Base-by-base conservation (phyloP, 2,797 vertebrate species). In the Gymnoscopelus braueri region DNA sequence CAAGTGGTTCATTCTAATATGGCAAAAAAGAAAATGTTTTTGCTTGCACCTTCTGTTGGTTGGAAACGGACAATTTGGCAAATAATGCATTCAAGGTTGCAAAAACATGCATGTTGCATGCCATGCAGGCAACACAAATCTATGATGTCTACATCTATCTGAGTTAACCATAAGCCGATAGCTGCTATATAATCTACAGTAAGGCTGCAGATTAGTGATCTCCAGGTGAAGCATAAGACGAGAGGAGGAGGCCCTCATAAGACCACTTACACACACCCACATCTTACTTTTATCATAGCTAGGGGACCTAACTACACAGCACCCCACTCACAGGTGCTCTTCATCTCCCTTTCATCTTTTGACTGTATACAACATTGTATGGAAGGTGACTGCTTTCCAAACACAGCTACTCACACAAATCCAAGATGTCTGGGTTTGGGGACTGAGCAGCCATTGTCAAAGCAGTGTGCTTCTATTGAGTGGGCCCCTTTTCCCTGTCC, bases 341-440 rank as follows among this genome's bases (percentile, higher is more conserved):
- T 53, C 23, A 51, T 69, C 59, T 53, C 39, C 14, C 75, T 71
- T 81, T 81, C 69, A 70, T 63, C 67, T 32, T 66, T 23, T 66
- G 60, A 26, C 61, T 50, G 61, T 60, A 58, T 72, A 49, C 55
- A 67, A 55, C 63, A 39, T 14, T 75, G 68, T 75, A 71, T 76
- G 65, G 58, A 65, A 52, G 64, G 68, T 80, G 63, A 86, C 75
- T 86, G 78, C 83, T 83, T 69, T 73, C 51, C 50, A 85, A 85
- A 81, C 72, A 84, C 10, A 39, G 15, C 47, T 80, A 65, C 80
- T 82, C 74, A 74, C 73, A 69, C 2, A 65, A 35, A 50, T 76
- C 78, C 64, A 84, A 85, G 75, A 81, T 77, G 79, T 60, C 72
- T 62, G 58, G 49, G 51, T 12, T 49, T 55, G 65, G 59, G 61